A percentile compares a stretch with the other conserved stretches of the same genome.
phyloP scores from a whole-genome alignment of 2,888 invertebrate species.

The Tetrapedia diversipes region DNA sequence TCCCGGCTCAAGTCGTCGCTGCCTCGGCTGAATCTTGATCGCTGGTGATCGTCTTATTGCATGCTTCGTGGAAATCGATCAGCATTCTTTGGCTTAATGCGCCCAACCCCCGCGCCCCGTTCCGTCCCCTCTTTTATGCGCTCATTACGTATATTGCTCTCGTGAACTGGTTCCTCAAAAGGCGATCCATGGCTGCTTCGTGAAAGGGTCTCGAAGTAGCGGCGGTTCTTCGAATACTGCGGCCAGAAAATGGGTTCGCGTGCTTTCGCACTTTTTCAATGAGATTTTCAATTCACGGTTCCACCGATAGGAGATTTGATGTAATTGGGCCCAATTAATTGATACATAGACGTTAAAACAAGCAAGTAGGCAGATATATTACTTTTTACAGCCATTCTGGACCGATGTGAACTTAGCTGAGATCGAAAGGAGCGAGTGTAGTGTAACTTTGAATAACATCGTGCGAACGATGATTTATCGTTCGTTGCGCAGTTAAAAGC shows the following conservation, averaged over 20 bases:
- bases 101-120: background rate
- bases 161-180: conserved; percentile 7
- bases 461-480: background rate
- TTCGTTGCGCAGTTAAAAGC: background rate
- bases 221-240: background rate
- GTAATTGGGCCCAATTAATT: too few species aligned
- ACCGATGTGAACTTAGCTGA: too few species aligned
- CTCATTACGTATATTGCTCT: conserved; percentile 16
- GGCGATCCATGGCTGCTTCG: background rate
- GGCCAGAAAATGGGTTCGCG: too few species aligned
- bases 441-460: background rate
- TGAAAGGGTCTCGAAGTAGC: conserved; percentile 3
- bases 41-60: conserved; percentile 64
- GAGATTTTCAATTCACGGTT: too few species aligned
- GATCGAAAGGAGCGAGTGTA: background rate
- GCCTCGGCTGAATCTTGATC: conserved; percentile 56
- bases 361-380: too few species aligned
- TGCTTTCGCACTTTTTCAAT: too few species aligned
- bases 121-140: conserved; percentile 1
- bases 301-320: too few species aligned
- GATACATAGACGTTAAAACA: too few species aligned
- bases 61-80: conserved; percentile 62
- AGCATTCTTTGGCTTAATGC: conserved; percentile 55
- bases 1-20: conserved; percentile 10
- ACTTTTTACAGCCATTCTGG: too few species aligned